Base-by-base conservation (phyloP, 2,113 vertebrate species). In the Cervus canadensis region DNA sequence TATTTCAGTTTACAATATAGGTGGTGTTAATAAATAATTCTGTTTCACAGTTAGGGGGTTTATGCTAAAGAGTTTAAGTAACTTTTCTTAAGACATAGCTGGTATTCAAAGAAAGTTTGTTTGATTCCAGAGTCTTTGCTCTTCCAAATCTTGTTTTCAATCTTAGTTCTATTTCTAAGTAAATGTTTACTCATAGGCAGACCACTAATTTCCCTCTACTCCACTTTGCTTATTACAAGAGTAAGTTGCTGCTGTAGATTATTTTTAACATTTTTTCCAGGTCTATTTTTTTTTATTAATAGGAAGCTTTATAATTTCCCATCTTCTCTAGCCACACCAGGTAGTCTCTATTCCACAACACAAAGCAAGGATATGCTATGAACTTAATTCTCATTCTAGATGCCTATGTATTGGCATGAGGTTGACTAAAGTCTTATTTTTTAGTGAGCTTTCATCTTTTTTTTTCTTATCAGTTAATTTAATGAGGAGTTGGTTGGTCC, bases 401-500 rank as follows among this genome's bases (percentile, higher is more conserved):
- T 89, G 10, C 10, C 36, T 45, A 54, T 36, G 89, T 74, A 76
- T 9, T 89, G 7, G 8, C 10, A 54, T 57, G 40, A 57, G 3
- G 7, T 91, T 95, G 33, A 95, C 54, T 86, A 40, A 94, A 83
- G 17, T 88, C n/a, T 57, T 88, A n/a, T 59, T 95, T 94, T 94
- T 76, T 17, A 88, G 33, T 82, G 67, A 79, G 14, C 0, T 91
- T 95, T 94, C 26, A 71, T 79, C 15, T 54, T 89, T 96, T 96
- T 86, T 93, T 21, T 93, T 92, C 36, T 94, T 96, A 93, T 40
- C 89, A 28, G 28, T 83, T 96, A 83, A 88, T 96, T 91, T 94
- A 94, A 60, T 88, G 43, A 84, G 11, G 79, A 9, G 0, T 62
- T 81, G 17, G 9, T 93, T 95, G 43, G 7, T 97, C 25, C 33